Base-by-base conservation (phyloP, 1,140 invertebrate genomes). In the Octopus sinensis region DNA sequence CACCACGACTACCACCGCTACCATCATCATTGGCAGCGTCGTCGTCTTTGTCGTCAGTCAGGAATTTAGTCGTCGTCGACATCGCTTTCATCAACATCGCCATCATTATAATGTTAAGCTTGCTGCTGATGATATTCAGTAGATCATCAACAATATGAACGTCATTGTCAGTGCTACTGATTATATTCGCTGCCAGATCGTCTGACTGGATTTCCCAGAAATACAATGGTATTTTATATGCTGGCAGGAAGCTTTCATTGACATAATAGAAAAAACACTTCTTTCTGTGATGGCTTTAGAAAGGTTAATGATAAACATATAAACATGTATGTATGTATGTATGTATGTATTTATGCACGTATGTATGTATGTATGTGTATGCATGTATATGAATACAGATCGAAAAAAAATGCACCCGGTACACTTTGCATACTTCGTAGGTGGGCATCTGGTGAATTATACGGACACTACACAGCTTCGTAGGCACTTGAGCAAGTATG, bases 201-300 rank as follows among this genome's bases (percentile, higher is more conserved):
- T 43, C 30, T 43, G 30, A 43, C 30, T 43, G 30, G 30, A 43
- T 43, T 43, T 43, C 30, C 30, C 30, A 43, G 30, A 43, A 43
- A 43, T 43, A 43, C 30, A 43, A 43, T 43, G 30, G 30, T 43
- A 43, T 43, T 43, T 43, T 43, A 43, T 43, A 89, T 93, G 94
- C 84, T 94, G 94, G 89, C 95, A 94, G 91, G 95, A 95, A 89
- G 95, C 94, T 0, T 94, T 93, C 89, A 95, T 95, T 90, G 95
- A 95, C 5, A 94, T 94, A 89, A 95, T 94, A 86, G 94, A 95
- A 83, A 94, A 95, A 90, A 94, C 93, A 23, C 94, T 95, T 85
- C 93, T 94, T 54, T 95, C 30, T 43, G 30, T 43, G 30, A 43
- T 43, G 30, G 30, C 30, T 43, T 43, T 43, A 43, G 30, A 43